Evolutionary conservation across 2,888 invertebrate genomes (phyloP).

Genomic region (Sesamia inferens): DNA sequence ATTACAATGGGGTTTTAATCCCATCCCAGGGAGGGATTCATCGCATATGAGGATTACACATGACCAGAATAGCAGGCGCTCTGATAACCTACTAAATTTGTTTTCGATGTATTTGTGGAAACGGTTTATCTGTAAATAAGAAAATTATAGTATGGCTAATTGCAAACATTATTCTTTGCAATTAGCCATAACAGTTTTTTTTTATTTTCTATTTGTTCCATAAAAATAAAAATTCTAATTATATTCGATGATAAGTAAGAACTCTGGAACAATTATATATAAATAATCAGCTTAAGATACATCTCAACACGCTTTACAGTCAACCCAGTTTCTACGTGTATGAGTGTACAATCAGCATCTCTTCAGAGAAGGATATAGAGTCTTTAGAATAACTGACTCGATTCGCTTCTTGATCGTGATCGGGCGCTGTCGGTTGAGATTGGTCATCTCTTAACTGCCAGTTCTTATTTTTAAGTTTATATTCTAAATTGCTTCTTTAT

Average conservation of each 20-base stretch:
- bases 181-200: too few relatives aligned
- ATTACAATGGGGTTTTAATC: conserved; percentile 47
- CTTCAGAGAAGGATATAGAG: too few relatives aligned
- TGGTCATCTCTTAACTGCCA: too few relatives aligned
- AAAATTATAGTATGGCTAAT: background rate
- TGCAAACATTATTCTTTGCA: background rate
- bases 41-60: conserved; percentile 34
- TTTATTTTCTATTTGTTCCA: background rate
- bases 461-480: too few relatives aligned
- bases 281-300: too few relatives aligned
- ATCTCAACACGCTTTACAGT: too few relatives aligned
- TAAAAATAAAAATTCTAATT: background rate
- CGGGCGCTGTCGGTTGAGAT: too few relatives aligned
- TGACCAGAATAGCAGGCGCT: conserved; percentile 17
- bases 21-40: conserved; percentile 20
- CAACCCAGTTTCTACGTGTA: too few relatives aligned
- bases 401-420: background rate
- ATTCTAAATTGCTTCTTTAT: too few relatives aligned
- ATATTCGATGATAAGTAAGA: background rate
- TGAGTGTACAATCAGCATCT: too few relatives aligned
- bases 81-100: conserved; percentile 15
- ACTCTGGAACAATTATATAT: background rate
- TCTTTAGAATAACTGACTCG: background rate
- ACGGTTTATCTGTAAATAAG: background rate
- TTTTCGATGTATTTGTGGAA: conserved; percentile 6